Conservation (phyloP, 2,888 invertebrate species). For the Eilema depressum region DNA sequence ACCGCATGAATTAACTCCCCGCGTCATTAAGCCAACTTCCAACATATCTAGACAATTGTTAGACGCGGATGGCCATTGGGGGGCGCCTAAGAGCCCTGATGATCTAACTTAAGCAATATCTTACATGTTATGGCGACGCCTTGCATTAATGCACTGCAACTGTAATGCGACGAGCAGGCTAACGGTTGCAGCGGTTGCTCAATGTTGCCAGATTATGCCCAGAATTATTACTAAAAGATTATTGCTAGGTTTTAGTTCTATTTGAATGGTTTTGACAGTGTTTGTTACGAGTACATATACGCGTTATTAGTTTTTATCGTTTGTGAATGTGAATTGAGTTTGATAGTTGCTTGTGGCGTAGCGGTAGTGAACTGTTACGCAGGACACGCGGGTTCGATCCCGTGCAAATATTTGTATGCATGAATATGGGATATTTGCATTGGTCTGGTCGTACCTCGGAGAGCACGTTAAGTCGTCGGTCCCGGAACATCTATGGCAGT, state of each 20-base stretch:
- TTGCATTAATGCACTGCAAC: constrained; percentile 70
- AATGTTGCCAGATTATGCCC: constrained; percentile 49
- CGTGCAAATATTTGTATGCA: too few relatives aligned
- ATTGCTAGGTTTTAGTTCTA: constrained; percentile 40
- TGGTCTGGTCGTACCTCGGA: too few relatives aligned
- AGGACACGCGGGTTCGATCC: too few relatives aligned
- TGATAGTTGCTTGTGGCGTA: too few relatives aligned
- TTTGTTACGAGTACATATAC: constrained; percentile 21
- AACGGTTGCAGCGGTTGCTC: constrained; percentile 46
- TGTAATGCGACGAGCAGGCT: constrained; percentile 48
- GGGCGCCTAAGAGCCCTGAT: constrained; percentile 68
- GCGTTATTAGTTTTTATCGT: constrained; percentile 9
- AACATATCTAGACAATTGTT: constrained; percentile 61
- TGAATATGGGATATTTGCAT: too few relatives aligned
- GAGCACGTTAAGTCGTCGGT: too few relatives aligned
- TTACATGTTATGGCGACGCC: constrained; percentile 72
- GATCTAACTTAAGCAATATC: constrained; percentile 79
- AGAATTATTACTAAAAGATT: constrained; percentile 51
- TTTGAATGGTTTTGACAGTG: constrained; percentile 31
- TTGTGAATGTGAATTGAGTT: background rate
- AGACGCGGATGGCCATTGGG: constrained; percentile 60
- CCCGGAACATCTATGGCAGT: too few relatives aligned
- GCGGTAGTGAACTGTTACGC: too few relatives aligned
- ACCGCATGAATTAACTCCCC: constrained; percentile 67
- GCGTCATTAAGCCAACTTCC: constrained; percentile 66